Base-by-base conservation (phyloP, 2,797 vertebrate genomes). In the Sylvilagus floridanus region DNA sequence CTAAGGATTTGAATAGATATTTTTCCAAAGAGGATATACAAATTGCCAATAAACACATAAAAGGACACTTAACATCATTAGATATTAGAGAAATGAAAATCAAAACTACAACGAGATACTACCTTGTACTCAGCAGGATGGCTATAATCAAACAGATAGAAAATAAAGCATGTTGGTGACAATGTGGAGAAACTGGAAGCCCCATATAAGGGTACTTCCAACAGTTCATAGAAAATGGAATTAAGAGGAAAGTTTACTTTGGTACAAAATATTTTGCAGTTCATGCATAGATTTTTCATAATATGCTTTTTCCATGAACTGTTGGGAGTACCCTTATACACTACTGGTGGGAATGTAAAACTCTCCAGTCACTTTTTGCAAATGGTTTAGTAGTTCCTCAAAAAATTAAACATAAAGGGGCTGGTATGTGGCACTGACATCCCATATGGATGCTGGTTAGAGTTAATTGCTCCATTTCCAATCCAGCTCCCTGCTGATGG, bases 1-100 rank as follows among this genome's bases (percentile, higher is more conserved):
- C 81, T 87, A 93, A 75, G 52, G 26, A 86, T 90, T 32, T 93
- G 30, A 82, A 73, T 14, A 92, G 50, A 91, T 6, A 76, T 82
- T 94, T 93, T 78, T 92, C 66, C 37, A 88, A 94, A 90, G 75
- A 92, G 26, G 35, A 84, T 37, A 72, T 47, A 86, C 22, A 79
- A 94, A 87, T 52, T 66, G 50, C 35, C 73, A 92, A 93, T 62
- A 89, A 91, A 63, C 72, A 81, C 12, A 69, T 5, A 76, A 91
- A 82, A 93, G 79, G 21, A 79, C 60, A 57, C 68, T 88, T 47
- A 78, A 76, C n/a, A 91, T 47, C 28, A 81, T 87, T 72, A 91
- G 57, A 81, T 78, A 84, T 84, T 88, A 95, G 17, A 32, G 35
- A 95, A 95, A 83, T 89, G 76, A 57, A 96, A 91, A 89, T 91